phyloP scores from a whole-genome alignment of 2,888 invertebrate genomes.

The Pteria penguin region DNA sequence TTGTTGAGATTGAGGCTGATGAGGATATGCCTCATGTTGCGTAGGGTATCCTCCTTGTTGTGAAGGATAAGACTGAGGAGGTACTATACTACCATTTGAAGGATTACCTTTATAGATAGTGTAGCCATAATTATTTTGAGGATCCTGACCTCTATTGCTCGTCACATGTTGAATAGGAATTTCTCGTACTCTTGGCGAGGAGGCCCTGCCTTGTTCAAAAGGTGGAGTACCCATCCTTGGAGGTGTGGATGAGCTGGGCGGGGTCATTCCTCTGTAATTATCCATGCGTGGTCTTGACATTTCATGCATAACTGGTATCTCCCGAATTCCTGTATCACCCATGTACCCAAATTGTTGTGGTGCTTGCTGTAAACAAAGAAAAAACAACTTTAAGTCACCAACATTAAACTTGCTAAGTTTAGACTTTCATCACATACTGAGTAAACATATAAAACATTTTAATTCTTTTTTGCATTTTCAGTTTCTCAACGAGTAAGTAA shows the following conservation, averaged over 20 bases:
- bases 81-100: background rate
- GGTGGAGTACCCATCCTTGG: conserved; percentile 50
- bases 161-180: conserved; percentile 68
- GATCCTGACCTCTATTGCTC: conserved; percentile 18
- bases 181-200: conserved; percentile 52
- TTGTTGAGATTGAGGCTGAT: background rate
- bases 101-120: conserved; percentile 17
- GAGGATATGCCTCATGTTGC: background rate
- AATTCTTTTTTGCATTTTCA: too few relatives aligned
- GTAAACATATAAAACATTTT: too few relatives aligned
- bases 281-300: background rate
- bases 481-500: too few relatives aligned
- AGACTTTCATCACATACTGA: too few relatives aligned
- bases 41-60: conserved; percentile 57
- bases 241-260: conserved; percentile 29
- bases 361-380: background rate
- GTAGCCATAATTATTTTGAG: conserved; percentile 14
- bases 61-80: conserved; percentile 48
- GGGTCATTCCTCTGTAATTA: background rate
- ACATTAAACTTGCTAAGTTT: too few relatives aligned
- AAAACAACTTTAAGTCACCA: too few relatives aligned
- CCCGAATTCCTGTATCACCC: background rate
- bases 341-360: conserved; percentile 22
- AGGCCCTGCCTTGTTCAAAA: conserved; percentile 27
- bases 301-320: background rate